Evolutionary conservation across 2,797 vertebrate species (phyloP).

Genomic region (Chaetodon trifasciatus): DNA sequence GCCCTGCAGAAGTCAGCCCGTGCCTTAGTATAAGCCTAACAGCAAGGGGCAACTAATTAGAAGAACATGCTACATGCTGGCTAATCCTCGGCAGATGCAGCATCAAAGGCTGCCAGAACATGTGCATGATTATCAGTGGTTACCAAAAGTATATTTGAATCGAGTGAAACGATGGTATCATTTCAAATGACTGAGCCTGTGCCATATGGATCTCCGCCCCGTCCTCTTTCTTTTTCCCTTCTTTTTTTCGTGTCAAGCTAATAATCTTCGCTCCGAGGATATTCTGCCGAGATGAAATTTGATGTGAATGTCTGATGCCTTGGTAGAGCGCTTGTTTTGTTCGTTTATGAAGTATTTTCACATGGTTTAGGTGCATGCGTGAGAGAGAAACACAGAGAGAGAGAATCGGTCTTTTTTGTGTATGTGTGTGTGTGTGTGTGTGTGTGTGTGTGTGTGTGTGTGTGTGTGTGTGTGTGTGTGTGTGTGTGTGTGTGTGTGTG

Average conservation of each 20-base stretch:
- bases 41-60: conserved; percentile 77
- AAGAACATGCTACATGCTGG: conserved; percentile 73
- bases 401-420: no score
- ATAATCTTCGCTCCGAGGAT: conserved; percentile 52
- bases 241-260: conserved; percentile 47
- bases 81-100: conserved; percentile 77
- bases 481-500: conserved; percentile 1
- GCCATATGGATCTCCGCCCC: conserved; percentile 49
- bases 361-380: background rate
- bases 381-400: no score
- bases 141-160: conserved; percentile 67
- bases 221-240: background rate
- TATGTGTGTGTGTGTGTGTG: background rate
- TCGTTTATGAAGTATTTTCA: conserved; percentile 37
- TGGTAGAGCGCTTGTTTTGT: conserved; percentile 25
- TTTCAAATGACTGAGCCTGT: conserved; percentile 52
- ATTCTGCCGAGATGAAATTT: conserved; percentile 56
- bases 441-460: conserved; percentile 7
- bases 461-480: conserved; percentile 1
- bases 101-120: conserved; percentile 72
- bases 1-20: conserved; percentile 53
- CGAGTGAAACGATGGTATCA: conserved; percentile 54
- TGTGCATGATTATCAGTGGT: conserved; percentile 60
- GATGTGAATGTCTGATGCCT: conserved; percentile 56
- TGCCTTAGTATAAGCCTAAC: conserved; percentile 58